Conservation (phyloP, 2,113 vertebrate genomes). For the Paramisgurnus dabryanus region DNA sequence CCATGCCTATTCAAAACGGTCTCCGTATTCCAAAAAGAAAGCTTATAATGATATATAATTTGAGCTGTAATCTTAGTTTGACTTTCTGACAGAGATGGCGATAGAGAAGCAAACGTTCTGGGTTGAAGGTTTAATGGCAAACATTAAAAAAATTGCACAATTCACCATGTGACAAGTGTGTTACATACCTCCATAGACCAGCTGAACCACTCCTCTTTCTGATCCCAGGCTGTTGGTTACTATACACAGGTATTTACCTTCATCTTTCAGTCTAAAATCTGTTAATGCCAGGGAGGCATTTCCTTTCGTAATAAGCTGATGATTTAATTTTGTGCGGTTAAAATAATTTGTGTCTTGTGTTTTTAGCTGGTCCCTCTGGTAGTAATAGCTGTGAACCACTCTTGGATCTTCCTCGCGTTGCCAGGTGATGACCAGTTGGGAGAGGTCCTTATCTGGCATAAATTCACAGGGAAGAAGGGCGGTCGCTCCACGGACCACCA, state of each 20-base stretch:
- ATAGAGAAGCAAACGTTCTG: too few species aligned
- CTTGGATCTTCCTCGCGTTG: conserved; percentile 32
- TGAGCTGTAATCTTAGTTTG: too few species aligned
- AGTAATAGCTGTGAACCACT: conserved; percentile 59
- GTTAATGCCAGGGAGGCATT: conserved; percentile 52
- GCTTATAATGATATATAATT: too few species aligned
- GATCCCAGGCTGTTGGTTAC: conserved; percentile 42
- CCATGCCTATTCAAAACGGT: too few species aligned
- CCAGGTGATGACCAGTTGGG: conserved; percentile 52
- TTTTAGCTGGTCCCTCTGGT: conserved; percentile 29
- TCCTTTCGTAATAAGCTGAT: conserved; percentile 17
- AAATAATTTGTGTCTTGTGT: conserved; percentile 13
- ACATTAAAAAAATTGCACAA: too few species aligned
- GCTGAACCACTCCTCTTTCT: conserved; percentile 14
- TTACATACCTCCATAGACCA: conserved; percentile 52
- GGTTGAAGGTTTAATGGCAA: too few species aligned
- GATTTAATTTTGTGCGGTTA: conserved; percentile 42
- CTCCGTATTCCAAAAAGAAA: too few species aligned
- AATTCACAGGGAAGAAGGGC: conserved; percentile 48
- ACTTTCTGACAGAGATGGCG: too few species aligned
- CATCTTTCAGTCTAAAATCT: conserved; percentile 32
- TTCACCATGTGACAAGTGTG: neutral
- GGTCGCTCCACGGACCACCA: conserved; percentile 12
- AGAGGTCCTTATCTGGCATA: neutral
- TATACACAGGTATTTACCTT: conserved; percentile 44